Evolutionary conservation across 2,888 invertebrate genomes (phyloP), one percentile per base, ranked within the genome.

Genomic region (Brachyptera putata): DNA sequence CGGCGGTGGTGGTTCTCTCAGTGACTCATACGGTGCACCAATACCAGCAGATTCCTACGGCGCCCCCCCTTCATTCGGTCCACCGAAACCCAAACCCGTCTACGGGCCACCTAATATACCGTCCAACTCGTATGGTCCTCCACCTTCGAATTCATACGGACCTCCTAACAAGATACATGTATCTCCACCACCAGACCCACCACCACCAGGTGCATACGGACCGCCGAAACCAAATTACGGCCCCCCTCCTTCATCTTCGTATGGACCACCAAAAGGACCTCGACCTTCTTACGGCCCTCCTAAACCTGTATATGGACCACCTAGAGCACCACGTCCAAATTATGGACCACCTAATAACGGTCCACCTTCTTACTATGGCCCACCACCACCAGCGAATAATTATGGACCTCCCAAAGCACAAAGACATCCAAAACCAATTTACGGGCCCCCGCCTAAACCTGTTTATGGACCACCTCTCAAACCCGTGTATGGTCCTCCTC

Each of bases 31-130:
- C 67, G 82, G 82, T 0, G 77, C 78, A 37, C 81, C 81, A 0
- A 67, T 81, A 9, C 77, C 80, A 0, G 69, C 75, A 0, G 79
- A 79, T 65, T 78, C 78, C 0, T 80, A 82, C 48, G 83, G 82
- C 0, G 80, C 80, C 0, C 80, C 82, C 0, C 66, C 70, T 2
- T 11, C 46, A 4, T 62, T 48, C 30, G 62, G 61, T 1, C 56
- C 56, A 0, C 59, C 61, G 22, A 25, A 53, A 21, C 63, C 63
- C 16, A 60, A 60, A 18, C 63, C 63, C 4, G 53, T 57, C 37
- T 62, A 62, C 50, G 62, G 62, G 1, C 63, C 63, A 11, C 63
- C 63, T 9, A 58, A 61, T 5, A 16, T 21, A 21, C 46, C 57
- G 2, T 57, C 48, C 22, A 18, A 21, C 14, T 46, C 46, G 24